Evolutionary conservation across 2,888 invertebrate species (phyloP).

Genomic region (Drosophila rellima): DNA sequence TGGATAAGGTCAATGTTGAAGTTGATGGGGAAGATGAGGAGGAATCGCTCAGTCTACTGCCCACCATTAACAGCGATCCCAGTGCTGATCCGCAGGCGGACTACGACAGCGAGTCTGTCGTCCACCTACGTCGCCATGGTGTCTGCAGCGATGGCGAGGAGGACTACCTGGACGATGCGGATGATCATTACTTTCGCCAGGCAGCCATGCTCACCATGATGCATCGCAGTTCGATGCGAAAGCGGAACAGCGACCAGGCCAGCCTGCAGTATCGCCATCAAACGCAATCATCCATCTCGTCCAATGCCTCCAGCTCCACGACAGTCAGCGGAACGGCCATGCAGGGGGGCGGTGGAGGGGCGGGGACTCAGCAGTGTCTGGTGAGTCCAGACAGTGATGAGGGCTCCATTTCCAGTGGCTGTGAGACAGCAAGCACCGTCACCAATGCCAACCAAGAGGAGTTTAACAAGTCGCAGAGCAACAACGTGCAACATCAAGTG

Average conservation of each 20-base stretch:
- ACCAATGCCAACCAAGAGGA: constrained; percentile 86
- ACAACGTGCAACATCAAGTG: constrained; percentile 61
- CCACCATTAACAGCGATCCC: constrained; percentile 82
- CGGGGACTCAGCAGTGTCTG: constrained; percentile 50
- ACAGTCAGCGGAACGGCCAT: constrained; percentile 56
- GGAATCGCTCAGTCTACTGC: constrained; percentile 79
- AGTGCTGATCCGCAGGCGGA: constrained; percentile 81
- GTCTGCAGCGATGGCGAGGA: constrained; percentile 83
- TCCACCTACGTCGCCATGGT: constrained; percentile 69
- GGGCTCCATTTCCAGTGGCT: constrained; percentile 92
- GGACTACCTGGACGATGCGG: constrained; percentile 80
- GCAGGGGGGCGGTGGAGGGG: constrained; percentile 38
- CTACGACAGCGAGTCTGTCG: constrained; percentile 49
- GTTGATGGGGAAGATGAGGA: constrained; percentile 71
- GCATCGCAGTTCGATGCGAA: constrained; percentile 84
- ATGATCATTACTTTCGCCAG: constrained; percentile 84
- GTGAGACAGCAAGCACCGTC: constrained; percentile 92
- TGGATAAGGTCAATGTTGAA: constrained; percentile 17
- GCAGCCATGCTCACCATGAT: constrained; percentile 84
- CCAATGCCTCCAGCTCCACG: constrained; percentile 76
- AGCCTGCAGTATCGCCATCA: constrained; percentile 78
- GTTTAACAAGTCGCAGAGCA: constrained; percentile 70
- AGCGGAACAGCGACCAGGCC: constrained; percentile 81
- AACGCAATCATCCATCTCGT: constrained; percentile 81
- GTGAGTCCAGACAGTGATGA: constrained; percentile 89